Evolutionary conservation across 1,140 invertebrate species (phyloP), one percentile per base, ranked within the genome.

Genomic region (Cataglyphis hispanica): DNA sequence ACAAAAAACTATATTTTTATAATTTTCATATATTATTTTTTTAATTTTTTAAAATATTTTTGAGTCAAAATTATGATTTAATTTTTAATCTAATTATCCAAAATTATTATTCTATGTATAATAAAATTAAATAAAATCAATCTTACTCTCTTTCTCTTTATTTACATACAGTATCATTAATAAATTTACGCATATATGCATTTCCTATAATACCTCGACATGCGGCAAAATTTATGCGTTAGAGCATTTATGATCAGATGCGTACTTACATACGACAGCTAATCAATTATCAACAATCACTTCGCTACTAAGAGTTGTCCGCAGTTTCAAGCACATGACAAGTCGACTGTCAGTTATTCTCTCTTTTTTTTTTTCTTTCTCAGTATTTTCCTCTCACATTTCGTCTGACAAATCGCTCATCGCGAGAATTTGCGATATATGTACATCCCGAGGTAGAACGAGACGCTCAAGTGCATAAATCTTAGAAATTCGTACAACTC

Each of bases 401-500:
- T 66, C 11, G 11, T 83, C 16, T 16, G 43, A 63, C 25, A 31
- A 22, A 27, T 74, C 13, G 61, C 58, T 86, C 27, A 69, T 40
- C 10, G 10, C 11, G 7, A 11, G 1, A 43, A 43, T 8, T 11
- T 43, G 40, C 10, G 10, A 43, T 10, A 16, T 13, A 0, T 3
- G 43, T 16, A 46, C 4, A 16, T 16, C 11, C 2, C 43, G 43
- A 46, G 11, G 13, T 13, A 16, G 53, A 63, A 34, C 4, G n/a
- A 16, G 6, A 85, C 27, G 31, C 27, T 70, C 40, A 0, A 6
- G 46, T 61, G 58, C 8, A 66, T 1, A 25, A 77, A 50, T 13
- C 2, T 46, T 77, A 87, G 70, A 75, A 87, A 86, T n/a, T 50
- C 66, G 60, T 72, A 50, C 56, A 89, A 95, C 94, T 95, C 90